phyloP scores from a whole-genome alignment of 2,888 invertebrate species.

The Dasypogon diadema region DNA sequence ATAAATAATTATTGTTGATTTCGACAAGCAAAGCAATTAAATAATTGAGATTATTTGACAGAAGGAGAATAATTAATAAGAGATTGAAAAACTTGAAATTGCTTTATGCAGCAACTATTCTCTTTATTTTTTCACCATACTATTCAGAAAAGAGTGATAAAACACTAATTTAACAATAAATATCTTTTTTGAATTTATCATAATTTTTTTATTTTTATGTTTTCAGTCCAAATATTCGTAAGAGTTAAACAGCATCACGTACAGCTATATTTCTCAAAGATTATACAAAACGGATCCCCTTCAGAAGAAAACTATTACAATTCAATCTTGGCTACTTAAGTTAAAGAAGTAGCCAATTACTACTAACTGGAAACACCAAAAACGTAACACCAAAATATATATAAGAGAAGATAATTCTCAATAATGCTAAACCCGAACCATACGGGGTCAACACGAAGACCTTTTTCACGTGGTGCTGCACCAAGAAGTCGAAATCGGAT shows the following conservation, averaged over 20 bases:
- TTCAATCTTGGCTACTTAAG: constrained; percentile 26
- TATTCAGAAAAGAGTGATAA: too few species aligned
- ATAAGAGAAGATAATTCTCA: neutral
- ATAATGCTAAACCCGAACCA: constrained; percentile 65
- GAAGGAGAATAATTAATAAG: too few species aligned
- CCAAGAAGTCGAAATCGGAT: constrained; percentile 66
- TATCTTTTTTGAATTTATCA: too few species aligned
- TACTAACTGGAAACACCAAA: constrained; percentile 12
- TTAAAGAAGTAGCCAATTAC: constrained; percentile 4
- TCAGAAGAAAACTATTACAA: neutral
- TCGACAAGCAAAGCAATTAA: too few species aligned
- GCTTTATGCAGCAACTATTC: too few species aligned
- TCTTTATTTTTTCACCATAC: too few species aligned
- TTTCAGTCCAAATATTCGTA: constrained; percentile 17
- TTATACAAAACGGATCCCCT: constrained; percentile 23
- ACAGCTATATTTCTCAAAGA: neutral
- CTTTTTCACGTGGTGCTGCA: constrained; percentile 67
- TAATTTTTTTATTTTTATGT: constrained; percentile 38
- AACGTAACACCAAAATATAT: constrained; percentile 12
- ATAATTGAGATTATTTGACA: too few species aligned
- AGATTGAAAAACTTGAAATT: too few species aligned
- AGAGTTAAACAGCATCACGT: constrained; percentile 17
- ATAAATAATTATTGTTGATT: too few species aligned
- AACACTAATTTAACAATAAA: too few species aligned
- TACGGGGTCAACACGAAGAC: constrained; percentile 65